A percentile compares a stretch with the other conserved stretches of the same genome.
Conservation (phyloP, 2,797 vertebrate species). For the Karalla daura region DNA sequence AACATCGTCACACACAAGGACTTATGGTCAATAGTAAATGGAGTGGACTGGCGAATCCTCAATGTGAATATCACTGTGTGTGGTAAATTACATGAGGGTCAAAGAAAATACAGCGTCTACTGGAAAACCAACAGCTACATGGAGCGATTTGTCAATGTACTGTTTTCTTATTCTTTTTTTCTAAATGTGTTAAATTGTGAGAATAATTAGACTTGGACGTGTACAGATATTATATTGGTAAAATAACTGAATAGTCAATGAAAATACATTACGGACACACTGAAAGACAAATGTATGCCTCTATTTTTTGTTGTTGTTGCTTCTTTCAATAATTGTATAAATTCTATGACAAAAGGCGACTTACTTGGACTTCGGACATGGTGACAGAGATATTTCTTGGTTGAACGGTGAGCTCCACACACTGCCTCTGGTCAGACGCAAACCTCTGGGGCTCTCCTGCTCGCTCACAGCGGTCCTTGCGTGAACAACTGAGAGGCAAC, state of each 20-base stretch:
- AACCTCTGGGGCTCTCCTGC: slow-evolving; percentile 93
- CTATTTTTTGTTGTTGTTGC: not conserved
- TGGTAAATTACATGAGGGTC: not conserved
- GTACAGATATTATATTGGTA: too few relatives aligned
- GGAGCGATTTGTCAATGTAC: not conserved
- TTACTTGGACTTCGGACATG: slow-evolving; percentile 94
- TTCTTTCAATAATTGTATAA: not conserved
- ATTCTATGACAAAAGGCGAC: slow-evolving; percentile 35
- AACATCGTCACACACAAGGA: not conserved
- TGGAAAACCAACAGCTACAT: not conserved
- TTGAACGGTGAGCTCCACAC: slow-evolving; percentile 92
- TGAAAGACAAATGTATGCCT: too few relatives aligned
- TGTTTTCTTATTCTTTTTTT: not conserved
- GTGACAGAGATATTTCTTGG: slow-evolving; percentile 96
- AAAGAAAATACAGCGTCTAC: not conserved
- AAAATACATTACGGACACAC: too few relatives aligned
- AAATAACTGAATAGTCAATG: too few relatives aligned
- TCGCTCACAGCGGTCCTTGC: slow-evolving; percentile 92
- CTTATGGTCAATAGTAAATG: too few relatives aligned
- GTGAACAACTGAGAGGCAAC: slow-evolving; percentile 87
- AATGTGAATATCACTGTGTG: too few relatives aligned
- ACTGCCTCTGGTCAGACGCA: slow-evolving; percentile 89
- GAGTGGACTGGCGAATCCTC: too few relatives aligned
- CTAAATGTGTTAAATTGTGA: too few relatives aligned
- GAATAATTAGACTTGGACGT: too few relatives aligned